Evolutionary conservation across 2,888 invertebrate genomes (phyloP), one percentile per base, ranked within the genome.

Genomic region (Taphrorychus bicolor): DNA sequence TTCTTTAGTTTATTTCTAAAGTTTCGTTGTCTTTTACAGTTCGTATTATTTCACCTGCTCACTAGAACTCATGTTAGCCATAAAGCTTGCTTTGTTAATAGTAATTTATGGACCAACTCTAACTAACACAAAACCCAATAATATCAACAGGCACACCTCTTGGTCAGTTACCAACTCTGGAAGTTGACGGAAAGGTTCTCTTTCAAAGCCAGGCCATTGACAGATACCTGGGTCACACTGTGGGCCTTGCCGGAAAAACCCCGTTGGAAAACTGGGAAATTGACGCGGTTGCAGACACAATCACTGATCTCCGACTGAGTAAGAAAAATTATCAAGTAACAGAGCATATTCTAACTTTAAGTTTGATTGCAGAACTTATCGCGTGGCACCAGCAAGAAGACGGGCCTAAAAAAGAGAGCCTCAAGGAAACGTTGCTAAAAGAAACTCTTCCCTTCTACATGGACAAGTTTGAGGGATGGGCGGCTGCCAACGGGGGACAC

Each of bases 91-190:
- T n/a, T n/a, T n/a, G n/a, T n/a, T n/a, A n/a, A n/a, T n/a, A n/a
- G n/a, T n/a, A n/a, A n/a, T n/a, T n/a, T n/a, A n/a, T n/a, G n/a
- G n/a, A n/a, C n/a, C n/a, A n/a, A n/a, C n/a, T n/a, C n/a, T n/a
- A n/a, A n/a, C n/a, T n/a, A n/a, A n/a, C n/a, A n/a, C n/a, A n/a
- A n/a, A n/a, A n/a, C n/a, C n/a, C n/a, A n/a, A n/a, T n/a, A n/a
- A n/a, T n/a, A n/a, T n/a, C n/a, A 18, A 18, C 11, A 74, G 75
- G 66, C 5, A 87, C 85, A 83, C 89, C 89, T 22, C 89, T 87
- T 77, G 89, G 89, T 0, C 87, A 88, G 78, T 79, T 88, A 70
- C 91, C 90, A 0, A 79, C 88, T 0, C 74, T 91, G 61, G 87
- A 87, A 78, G 81, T 88, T 9, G 87, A 89, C 67, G 90, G 88